Percentiles rank a stretch among this genome's conserved stretches.
phyloP scores from a whole-genome alignment of 2,888 invertebrate genomes.

The Frankliniella fusca region DNA sequence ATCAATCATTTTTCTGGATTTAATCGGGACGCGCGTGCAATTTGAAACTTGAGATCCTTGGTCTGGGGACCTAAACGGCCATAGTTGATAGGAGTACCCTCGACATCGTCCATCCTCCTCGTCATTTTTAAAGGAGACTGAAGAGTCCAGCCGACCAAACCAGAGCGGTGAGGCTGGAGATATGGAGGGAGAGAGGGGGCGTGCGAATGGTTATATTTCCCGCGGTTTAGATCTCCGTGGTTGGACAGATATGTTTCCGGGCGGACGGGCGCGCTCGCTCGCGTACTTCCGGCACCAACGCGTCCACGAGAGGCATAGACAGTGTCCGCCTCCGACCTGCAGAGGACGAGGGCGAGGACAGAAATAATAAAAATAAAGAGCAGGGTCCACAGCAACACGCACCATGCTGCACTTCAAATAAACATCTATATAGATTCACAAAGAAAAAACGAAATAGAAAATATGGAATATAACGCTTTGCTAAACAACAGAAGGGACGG shows the following conservation, averaged over 20 bases:
- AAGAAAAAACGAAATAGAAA: background rate
- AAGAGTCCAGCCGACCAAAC: no score
- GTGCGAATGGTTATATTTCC: no score
- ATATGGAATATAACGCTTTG: background rate
- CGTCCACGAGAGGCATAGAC: background rate
- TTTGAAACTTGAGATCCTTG: background rate
- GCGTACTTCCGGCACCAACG: no score
- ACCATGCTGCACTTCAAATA: background rate
- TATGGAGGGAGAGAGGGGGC: no score
- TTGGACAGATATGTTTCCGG: background rate
- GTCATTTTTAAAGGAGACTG: background rate
- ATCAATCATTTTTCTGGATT: background rate
- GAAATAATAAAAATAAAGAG: background rate
- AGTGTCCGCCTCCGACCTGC: background rate
- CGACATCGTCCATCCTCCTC: background rate
- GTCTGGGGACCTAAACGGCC: background rate
- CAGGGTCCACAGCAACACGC: background rate
- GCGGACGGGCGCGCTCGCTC: background rate
- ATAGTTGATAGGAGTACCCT: background rate
- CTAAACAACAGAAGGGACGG: no score
- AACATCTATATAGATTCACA: background rate
- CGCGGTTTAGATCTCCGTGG: no score
- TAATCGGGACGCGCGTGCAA: background rate
- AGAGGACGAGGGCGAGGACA: slow-evolving; percentile 11
- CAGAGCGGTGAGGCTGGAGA: no score